These are phyloP conservation scores for Dendrolimus punctatus DNA, from an alignment of 1,140 invertebrate genomes.

Conservation along the genomic window DNA sequence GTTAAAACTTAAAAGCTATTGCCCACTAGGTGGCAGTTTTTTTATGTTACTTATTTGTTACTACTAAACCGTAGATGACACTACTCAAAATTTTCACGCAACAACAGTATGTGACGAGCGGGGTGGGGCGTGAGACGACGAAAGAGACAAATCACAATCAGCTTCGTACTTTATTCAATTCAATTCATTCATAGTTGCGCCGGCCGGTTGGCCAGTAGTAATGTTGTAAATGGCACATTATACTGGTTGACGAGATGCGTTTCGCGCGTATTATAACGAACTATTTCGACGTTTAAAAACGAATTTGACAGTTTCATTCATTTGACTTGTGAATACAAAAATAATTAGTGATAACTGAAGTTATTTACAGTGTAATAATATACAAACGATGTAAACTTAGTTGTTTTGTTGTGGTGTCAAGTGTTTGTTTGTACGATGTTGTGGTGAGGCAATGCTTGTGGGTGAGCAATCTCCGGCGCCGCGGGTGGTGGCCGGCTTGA, in stretches of 20 bases:
- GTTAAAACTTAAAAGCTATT: conserved; percentile 11
- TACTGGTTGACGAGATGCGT: conserved; percentile 30
- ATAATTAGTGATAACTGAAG: conserved; percentile 11
- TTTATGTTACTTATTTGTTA: background rate
- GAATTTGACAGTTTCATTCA: conserved; percentile 45
- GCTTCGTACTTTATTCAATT: conserved; percentile 27
- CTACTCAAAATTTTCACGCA: background rate
- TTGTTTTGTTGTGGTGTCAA: conserved; percentile 31
- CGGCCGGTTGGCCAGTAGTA: conserved; percentile 26
- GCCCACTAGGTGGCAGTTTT: conserved; percentile 25
- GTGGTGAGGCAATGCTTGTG: conserved; percentile 62
- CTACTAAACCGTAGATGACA: conserved; percentile 36
- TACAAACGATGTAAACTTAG: conserved; percentile 18
- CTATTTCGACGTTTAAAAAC: conserved; percentile 55
- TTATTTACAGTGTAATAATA: conserved; percentile 9
- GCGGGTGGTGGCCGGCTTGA: conserved; percentile 64
- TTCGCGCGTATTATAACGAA: conserved; percentile 54
- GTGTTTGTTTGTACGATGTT: conserved; percentile 51
- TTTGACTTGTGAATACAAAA: conserved; percentile 17
- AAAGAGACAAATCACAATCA: conserved; percentile 16
- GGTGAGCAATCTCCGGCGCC: conserved; percentile 64
- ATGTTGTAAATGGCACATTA: conserved; percentile 10
- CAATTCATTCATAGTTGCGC: conserved; percentile 40
- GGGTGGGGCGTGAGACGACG: too few species aligned
- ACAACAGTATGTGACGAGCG: background rate